phyloP scores from a whole-genome alignment of 2,797 vertebrate species.

The Peromyscus attwateri region DNA sequence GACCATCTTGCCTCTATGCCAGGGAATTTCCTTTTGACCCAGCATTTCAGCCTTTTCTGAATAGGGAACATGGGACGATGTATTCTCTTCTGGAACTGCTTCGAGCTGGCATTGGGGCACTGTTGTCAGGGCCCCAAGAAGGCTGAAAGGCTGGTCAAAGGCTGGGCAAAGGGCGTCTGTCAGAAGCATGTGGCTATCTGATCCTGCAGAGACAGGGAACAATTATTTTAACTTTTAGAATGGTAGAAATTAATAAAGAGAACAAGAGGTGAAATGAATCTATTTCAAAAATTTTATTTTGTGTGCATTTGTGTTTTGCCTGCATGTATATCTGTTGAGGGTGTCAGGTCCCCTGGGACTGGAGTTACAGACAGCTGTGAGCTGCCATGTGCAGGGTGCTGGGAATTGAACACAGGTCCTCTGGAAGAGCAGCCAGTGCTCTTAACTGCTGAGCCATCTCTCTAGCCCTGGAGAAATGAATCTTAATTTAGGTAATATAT shows the following conservation, averaged over 20 bases:
- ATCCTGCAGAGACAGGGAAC: no score
- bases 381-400: neutral
- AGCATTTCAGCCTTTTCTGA: no score
- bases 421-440: neutral
- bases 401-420: neutral
- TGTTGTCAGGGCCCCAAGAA: no score
- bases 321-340: neutral
- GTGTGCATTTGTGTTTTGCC: neutral
- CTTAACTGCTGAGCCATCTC: neutral
- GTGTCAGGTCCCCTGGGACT: neutral
- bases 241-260: slow-evolving; percentile 37
- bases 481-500: slow-evolving; percentile 42
- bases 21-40: no score
- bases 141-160: no score
- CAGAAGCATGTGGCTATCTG: no score
- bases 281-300: neutral
- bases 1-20: no score
- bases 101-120: no score
- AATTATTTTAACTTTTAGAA: slow-evolving; percentile 1
- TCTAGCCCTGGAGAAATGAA: neutral
- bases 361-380: neutral
- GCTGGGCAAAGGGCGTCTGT: no score
- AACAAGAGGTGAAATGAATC: neutral
- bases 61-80: no score
- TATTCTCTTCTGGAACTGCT: no score